These are phyloP conservation scores for Flexamia atlantica DNA, from an alignment of 2,888 invertebrate genomes.

Conservation along the genomic window DNA sequence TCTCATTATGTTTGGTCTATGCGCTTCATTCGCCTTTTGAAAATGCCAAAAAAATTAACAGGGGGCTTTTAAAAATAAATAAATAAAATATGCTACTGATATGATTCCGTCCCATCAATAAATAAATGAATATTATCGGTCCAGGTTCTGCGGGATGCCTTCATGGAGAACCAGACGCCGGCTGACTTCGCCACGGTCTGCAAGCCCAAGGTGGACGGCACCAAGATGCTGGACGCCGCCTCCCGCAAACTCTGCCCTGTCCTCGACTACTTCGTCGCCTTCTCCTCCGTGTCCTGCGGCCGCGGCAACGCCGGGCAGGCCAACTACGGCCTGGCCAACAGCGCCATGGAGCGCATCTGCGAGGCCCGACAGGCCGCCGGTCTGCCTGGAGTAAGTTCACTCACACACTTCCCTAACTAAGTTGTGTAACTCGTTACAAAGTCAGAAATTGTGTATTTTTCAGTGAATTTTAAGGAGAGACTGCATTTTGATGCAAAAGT, in stretches of 20 bases:
- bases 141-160: conserved; percentile 87
- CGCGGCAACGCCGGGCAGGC: conserved; percentile 97
- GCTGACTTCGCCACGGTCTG: conserved; percentile 89
- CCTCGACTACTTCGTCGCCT: conserved; percentile 95
- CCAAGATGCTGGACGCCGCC: conserved; percentile 88
- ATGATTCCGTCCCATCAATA: no score
- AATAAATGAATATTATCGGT: no score
- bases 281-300: conserved; percentile 98
- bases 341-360: conserved; percentile 97
- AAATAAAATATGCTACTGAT: no score
- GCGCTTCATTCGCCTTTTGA: no score
- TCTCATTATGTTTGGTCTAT: no score
- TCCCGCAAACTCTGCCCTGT: conserved; percentile 88
- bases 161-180: conserved; percentile 91
- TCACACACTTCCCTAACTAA: no score
- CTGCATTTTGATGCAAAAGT: no score
- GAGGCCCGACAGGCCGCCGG: conserved; percentile 91
- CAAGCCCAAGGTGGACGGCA: conserved; percentile 91
- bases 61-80: no score
- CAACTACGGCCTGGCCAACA: conserved; percentile 98
- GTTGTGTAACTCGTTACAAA: no score
- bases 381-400: conserved; percentile 83
- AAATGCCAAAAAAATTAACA: no score
- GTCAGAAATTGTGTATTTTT: no score
- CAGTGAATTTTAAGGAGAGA: no score